These are phyloP conservation scores for Hirudo medicinalis DNA, from an alignment of 1,140 invertebrate genomes.

Conservation along the genomic window DNA sequence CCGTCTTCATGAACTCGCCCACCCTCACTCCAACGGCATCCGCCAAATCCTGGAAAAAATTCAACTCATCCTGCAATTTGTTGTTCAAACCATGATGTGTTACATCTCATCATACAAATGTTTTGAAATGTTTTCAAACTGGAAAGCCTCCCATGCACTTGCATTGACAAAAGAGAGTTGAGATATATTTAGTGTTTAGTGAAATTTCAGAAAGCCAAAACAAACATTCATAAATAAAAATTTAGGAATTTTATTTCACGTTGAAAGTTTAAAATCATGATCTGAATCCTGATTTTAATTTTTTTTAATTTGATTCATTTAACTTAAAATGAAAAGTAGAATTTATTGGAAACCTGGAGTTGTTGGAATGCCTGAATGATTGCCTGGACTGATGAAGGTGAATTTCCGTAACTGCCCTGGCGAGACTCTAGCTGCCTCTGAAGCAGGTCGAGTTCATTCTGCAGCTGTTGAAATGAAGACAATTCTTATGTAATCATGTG, in stretches of 20 bases:
- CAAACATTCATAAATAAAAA: too few relatives aligned
- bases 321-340: background rate
- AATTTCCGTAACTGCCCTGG: slow-evolving; percentile 58
- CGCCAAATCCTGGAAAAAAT: background rate
- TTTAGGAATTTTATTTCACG: background rate
- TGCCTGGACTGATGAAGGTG: slow-evolving; percentile 52
- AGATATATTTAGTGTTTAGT: too few relatives aligned
- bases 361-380: slow-evolving; percentile 58
- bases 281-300: background rate
- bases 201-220: too few relatives aligned
- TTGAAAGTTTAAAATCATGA: too few relatives aligned
- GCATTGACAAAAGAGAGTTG: too few relatives aligned
- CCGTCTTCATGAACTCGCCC: slow-evolving; percentile 55
- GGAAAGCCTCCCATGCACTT: too few relatives aligned
- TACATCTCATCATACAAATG: too few relatives aligned
- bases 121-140: too few relatives aligned
- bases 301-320: slow-evolving; percentile 51
- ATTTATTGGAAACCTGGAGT: slow-evolving; percentile 66
- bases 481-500: too few relatives aligned
- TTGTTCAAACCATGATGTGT: too few relatives aligned
- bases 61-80: too few relatives aligned
- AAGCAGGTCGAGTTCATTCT: slow-evolving; percentile 55
- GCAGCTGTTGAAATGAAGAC: slow-evolving; percentile 46
- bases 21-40: slow-evolving; percentile 59
- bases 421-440: slow-evolving; percentile 51